Evolutionary conservation across 2,888 invertebrate species (phyloP).

Genomic region (Pristionchus japonicus): DNA sequence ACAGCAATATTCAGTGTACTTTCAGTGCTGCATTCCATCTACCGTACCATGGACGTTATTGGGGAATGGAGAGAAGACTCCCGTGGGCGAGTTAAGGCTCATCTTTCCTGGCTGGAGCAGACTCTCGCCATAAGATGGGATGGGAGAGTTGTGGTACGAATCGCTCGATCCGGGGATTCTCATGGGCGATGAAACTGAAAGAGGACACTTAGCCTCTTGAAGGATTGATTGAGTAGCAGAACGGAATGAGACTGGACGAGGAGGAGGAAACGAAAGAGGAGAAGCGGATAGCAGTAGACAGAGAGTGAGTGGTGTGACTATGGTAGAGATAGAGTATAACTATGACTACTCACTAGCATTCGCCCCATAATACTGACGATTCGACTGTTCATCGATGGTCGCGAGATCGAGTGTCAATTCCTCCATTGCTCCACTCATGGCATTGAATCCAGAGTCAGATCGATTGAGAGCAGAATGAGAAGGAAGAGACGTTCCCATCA

Average conservation of each 20-base stretch:
- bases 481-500: constrained; percentile 53
- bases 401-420: constrained; percentile 63
- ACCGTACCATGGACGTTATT: constrained; percentile 43
- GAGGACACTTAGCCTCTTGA: neutral
- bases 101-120: constrained; percentile 44
- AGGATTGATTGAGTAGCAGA: too few relatives aligned
- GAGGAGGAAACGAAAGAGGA: neutral
- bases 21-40: neutral
- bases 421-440: constrained; percentile 55
- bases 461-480: constrained; percentile 59
- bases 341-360: constrained; percentile 40
- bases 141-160: constrained; percentile 51
- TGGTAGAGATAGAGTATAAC: neutral
- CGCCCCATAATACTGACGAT: constrained; percentile 42
- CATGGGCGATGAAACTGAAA: constrained; percentile 58
- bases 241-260: neutral
- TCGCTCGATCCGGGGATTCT: constrained; percentile 54
- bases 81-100: constrained; percentile 37
- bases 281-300: neutral
- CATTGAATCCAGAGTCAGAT: constrained; percentile 54
- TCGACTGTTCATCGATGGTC: constrained; percentile 57
- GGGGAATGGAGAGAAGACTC: constrained; percentile 20
- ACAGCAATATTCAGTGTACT: neutral
- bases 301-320: neutral
- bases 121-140: constrained; percentile 49